Evolutionary conservation across 2,888 invertebrate species (phyloP).

Genomic region (Drosophila pseudotalamancana): DNA sequence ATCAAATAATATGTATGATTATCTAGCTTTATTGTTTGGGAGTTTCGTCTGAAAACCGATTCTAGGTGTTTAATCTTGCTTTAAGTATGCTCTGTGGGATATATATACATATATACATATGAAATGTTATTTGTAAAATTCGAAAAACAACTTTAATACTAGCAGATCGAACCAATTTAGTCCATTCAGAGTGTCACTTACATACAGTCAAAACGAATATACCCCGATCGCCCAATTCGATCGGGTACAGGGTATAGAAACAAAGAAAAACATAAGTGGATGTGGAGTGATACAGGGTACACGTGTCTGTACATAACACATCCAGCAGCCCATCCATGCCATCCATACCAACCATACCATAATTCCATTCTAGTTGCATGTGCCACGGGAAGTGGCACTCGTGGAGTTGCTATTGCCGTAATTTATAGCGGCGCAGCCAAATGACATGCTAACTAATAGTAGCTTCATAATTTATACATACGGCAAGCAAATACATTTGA

Average conservation of each 20-base stretch:
- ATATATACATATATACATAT: no score
- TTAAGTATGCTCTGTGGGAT: no score
- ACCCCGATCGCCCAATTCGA: not conserved
- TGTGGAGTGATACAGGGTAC: conserved; percentile 30
- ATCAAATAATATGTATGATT: no score
- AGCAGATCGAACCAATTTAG: no score
- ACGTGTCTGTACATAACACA: conserved; percentile 25
- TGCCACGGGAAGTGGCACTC: conserved; percentile 20
- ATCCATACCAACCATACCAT: not conserved
- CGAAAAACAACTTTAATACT: no score
- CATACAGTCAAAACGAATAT: not conserved
- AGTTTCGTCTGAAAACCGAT: no score
- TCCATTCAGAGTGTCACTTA: no score
- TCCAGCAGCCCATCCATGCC: conserved; percentile 1
- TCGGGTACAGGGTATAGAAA: not conserved
- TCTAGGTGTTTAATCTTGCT: no score
- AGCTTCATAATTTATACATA: conserved; percentile 80
- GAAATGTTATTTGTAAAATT: no score
- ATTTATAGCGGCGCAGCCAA: conserved; percentile 80
- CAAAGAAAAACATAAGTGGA: conserved; percentile 42
- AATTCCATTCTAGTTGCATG: conserved; percentile 24
- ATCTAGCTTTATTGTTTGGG: no score
- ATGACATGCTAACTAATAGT: conserved; percentile 81
- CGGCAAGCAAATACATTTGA: conserved; percentile 55
- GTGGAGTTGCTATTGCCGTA: conserved; percentile 69